Base-by-base conservation (phyloP, 2,113 vertebrate species). In the Cnemophilus loriae region DNA sequence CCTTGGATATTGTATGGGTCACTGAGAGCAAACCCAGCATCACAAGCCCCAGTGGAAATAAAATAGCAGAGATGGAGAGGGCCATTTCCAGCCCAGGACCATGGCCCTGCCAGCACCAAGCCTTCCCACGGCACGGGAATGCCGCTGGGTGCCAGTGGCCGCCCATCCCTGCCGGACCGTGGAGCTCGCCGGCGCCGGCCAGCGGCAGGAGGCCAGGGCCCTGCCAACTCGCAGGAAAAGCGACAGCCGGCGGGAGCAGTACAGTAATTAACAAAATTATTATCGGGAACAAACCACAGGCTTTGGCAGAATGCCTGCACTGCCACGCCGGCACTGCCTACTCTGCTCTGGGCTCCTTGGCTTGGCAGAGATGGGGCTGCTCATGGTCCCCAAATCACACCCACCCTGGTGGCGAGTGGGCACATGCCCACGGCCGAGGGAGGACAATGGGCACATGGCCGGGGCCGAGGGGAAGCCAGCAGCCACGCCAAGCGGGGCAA, bases 331-430 rank as follows among this genome's bases (percentile, higher is more conserved):
- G 47, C 82, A 28, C 75, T 33, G 32, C 77, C n/a, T 7, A 3
- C 41, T 47, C 79, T 9, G 73, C 65, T 18, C 46, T 0, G 23
- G 33, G 39, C 74, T 79, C n/a, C 65, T 32, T 0, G 1, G n/a
- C 50, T 49, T 10, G 2, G 26, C 30, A 26, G 44, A 32, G 50
- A 9, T 0, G 4, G 37, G 46, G 56, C 67, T 15, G 16, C 33
- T 20, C 1, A 0, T 0, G 0, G 44, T 42, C 27, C 63, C 59
- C 55, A 16, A 18, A 59, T n/a, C 9, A 2, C 71, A 26, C 13
- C 28, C 57, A 12, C 9, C 15, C 47, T 13, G 6, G 30, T 0
- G 0, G 41, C 1, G 0, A 59, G 59, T 0, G 1, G 67, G 18
- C 3, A 3, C 46, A 1, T 0, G 23, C 4, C 35, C 57, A 9